Base-by-base conservation (phyloP, 2,113 vertebrate species). In the Channa maculata region DNA sequence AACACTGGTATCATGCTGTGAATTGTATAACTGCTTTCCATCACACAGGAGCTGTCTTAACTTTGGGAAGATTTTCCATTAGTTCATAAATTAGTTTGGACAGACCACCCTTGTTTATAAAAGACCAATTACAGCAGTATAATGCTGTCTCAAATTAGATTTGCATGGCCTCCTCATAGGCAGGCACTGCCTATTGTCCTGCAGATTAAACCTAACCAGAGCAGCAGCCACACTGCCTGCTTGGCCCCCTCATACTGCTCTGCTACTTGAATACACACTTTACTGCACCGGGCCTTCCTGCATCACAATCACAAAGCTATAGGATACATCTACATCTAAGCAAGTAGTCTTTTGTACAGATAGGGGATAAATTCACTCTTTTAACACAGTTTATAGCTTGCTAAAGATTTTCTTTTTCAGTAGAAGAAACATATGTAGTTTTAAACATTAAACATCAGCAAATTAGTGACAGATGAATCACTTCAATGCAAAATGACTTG, bases 111-210 rank as follows among this genome's bases (percentile, higher is more conserved):
- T 77, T 10, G 13, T 64, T 80, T 80, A 85, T 76, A 82, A 87
- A 80, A 67, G 75, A 83, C 79, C 88, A 89, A 86, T 92, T 89
- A 89, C 65, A 72, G 75, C 51, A 60, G 46, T 74, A 85, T 83
- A 83, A 89, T 85, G 76, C 71, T 57, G 68, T 81, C 86, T 85
- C 87, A 80, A 89, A 84, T 92, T 91, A 81, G 78, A 85, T 82
- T 89, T 82, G 67, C 83, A 75, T 64, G 79, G 81, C 59, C 58
- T 51, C 12, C 69, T 69, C 53, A 1, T 75, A 77, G 77, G 64
- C 57, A 43, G 82, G 14, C 48, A 2, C 53, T 41, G 75, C 48
- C 65, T 66, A 70, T 91, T 89, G 83, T 88, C 61, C 64, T 53
- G 37, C 74, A 77, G 73, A 91, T 89, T 89, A 88, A 85, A 83